These are phyloP conservation scores for Apocrypta bakeri DNA, from an alignment of 1,140 invertebrate species.

Conservation along the genomic window DNA sequence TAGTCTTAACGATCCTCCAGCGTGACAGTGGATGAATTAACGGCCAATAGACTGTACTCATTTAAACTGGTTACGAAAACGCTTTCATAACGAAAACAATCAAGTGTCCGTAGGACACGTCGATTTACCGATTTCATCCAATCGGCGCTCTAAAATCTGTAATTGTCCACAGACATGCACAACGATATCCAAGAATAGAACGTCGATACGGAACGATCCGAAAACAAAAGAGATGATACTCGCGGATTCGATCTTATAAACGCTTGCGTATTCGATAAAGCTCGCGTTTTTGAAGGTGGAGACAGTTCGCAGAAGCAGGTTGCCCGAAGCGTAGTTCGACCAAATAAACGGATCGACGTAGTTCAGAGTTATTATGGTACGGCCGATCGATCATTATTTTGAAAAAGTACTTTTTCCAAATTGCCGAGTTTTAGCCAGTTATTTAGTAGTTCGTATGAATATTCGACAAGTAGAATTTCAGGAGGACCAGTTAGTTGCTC, in stretches of 20 bases:
- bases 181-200: neutral
- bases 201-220: neutral
- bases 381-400: neutral
- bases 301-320: neutral
- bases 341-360: neutral
- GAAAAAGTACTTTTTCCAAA: neutral
- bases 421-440: neutral
- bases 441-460: neutral
- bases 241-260: neutral
- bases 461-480: neutral
- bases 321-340: neutral
- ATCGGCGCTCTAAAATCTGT: neutral
- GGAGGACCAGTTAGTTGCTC: neutral
- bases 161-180: neutral
- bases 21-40: too few relatives aligned
- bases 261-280: neutral
- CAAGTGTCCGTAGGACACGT: neutral
- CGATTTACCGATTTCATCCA: neutral
- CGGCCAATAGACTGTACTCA: too few relatives aligned
- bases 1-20: too few relatives aligned
- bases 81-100: slow-evolving; percentile 44
- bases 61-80: slow-evolving; percentile 6
- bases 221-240: neutral
- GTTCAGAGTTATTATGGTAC: neutral
- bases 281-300: neutral